These are phyloP conservation scores for Malurus elegans DNA, from an alignment of 2,113 vertebrate species.

Conservation along the genomic window DNA sequence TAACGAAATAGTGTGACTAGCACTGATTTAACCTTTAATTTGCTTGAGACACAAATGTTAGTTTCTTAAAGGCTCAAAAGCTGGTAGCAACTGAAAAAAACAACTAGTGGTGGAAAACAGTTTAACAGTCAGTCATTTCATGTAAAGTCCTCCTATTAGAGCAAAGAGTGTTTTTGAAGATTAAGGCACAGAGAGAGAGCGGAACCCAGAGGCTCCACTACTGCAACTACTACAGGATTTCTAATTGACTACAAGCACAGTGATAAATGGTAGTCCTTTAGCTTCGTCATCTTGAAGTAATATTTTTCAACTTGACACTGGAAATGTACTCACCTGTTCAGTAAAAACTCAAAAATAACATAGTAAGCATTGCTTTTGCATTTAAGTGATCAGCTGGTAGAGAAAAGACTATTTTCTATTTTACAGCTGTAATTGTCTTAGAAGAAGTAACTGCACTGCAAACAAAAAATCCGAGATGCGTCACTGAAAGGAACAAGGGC, in stretches of 20 bases:
- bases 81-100: background rate
- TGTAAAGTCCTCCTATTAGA: background rate
- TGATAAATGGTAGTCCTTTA: background rate
- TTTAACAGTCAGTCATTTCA: background rate
- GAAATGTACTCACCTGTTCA: background rate
- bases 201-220: background rate
- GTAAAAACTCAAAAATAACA: background rate
- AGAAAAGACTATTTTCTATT: background rate
- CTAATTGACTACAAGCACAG: background rate
- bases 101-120: background rate
- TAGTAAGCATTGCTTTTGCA: background rate
- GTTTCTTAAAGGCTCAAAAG: background rate
- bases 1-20: background rate
- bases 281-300: background rate
- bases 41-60: background rate
- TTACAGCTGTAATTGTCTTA: background rate
- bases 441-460: background rate
- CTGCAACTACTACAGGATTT: background rate
- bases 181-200: background rate
- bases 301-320: background rate
- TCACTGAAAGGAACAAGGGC: background rate
- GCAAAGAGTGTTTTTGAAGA: background rate
- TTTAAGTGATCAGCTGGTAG: background rate
- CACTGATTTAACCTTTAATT: background rate
- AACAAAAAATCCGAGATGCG: background rate